These are phyloP conservation scores for Etheostoma perlongum DNA, from an alignment of 2,797 vertebrate species.

Conservation along the genomic window DNA sequence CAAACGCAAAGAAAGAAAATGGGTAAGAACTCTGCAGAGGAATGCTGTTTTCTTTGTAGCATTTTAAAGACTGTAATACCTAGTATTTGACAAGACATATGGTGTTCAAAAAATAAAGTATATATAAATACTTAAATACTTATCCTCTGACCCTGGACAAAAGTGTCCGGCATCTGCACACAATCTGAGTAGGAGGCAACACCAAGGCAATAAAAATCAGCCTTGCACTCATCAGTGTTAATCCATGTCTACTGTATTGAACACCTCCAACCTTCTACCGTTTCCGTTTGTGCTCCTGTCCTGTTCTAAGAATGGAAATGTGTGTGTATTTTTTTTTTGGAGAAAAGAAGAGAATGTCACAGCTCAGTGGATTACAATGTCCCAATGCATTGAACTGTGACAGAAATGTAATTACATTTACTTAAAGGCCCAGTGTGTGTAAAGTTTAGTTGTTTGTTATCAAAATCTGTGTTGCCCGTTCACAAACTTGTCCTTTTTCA, in stretches of 20 bases:
- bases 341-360: not conserved
- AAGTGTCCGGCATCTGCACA: constrained; percentile 52
- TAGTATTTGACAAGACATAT: no score
- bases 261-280: not conserved
- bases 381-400: not conserved
- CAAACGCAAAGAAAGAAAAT: no score
- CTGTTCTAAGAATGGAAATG: constrained; percentile 1
- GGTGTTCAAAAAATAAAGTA: no score
- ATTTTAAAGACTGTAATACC: no score
- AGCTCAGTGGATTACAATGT: constrained; percentile 4
- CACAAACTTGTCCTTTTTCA: no score
- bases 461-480: no score
- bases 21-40: no score
- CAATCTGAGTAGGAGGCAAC: constrained; percentile 9
- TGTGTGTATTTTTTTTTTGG: constrained; percentile 5
- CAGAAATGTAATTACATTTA: not conserved
- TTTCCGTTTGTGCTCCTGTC: not conserved
- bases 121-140: no score
- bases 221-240: not conserved
- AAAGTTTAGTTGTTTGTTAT: no score
- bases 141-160: constrained; percentile 66
- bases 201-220: constrained; percentile 2
- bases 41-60: no score
- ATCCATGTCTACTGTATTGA: not conserved
- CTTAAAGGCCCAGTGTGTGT: no score